Evolutionary conservation across 2,888 invertebrate genomes (phyloP).

Genomic region (Rhagophthalmus giganteus): DNA sequence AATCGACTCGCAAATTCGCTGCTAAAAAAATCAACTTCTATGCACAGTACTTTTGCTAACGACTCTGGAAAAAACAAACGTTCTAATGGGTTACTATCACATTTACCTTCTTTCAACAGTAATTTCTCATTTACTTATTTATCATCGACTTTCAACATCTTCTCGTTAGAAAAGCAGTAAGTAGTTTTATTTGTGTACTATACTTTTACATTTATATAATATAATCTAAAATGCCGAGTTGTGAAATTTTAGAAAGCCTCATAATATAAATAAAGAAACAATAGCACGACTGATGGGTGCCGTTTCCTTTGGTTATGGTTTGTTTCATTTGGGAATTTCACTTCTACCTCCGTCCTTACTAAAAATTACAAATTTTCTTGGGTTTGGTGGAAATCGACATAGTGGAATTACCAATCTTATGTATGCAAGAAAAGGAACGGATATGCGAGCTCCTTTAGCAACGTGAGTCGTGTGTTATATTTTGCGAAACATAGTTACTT

Average conservation of each 20-base stretch:
- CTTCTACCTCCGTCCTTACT: constrained; percentile 66
- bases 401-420: constrained; percentile 63
- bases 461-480: constrained; percentile 56
- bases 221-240: no score
- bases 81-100: constrained; percentile 11
- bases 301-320: constrained; percentile 71
- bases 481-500: no score
- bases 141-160: constrained; percentile 40
- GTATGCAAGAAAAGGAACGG: constrained; percentile 63
- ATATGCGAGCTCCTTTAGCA: constrained; percentile 70
- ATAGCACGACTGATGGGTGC: constrained; percentile 66
- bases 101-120: constrained; percentile 31
- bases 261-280: constrained; percentile 56
- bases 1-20: no score
- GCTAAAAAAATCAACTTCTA: constrained; percentile 41
- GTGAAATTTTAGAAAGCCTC: constrained; percentile 27
- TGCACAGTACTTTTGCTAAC: constrained; percentile 37
- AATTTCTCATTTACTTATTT: constrained; percentile 40
- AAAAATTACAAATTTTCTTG: constrained; percentile 65
- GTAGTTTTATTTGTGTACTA: constrained; percentile 20
- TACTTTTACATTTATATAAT: no score
- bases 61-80: constrained; percentile 10
- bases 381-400: constrained; percentile 66
- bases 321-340: constrained; percentile 69
- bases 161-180: constrained; percentile 41